phyloP scores from a whole-genome alignment of 2,797 vertebrate species.

The Tenualosa ilisha region DNA sequence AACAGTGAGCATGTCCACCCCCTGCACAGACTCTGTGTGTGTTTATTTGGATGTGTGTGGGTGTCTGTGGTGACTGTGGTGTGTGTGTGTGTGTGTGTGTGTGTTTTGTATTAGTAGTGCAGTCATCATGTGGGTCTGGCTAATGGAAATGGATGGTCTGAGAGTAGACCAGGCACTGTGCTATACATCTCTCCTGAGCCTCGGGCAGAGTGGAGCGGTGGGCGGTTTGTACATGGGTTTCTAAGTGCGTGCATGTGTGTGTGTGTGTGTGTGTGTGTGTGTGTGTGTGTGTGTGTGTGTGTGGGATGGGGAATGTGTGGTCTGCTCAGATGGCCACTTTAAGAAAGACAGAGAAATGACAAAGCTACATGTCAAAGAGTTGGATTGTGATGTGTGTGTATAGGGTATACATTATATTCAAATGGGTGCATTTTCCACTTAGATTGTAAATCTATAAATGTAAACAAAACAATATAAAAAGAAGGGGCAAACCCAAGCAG shows the following conservation, averaged over 20 bases:
- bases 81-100: conserved; percentile 28
- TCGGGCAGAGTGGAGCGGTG: background rate
- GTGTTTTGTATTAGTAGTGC: background rate
- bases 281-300: background rate
- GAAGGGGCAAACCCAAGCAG: too few relatives aligned
- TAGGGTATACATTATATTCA: too few relatives aligned
- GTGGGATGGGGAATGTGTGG: background rate
- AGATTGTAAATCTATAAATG: too few relatives aligned
- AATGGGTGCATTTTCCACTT: too few relatives aligned
- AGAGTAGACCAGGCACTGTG: background rate
- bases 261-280: background rate
- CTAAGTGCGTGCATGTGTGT: background rate
- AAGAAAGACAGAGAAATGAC: background rate
- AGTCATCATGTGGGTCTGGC: background rate
- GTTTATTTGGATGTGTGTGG: background rate
- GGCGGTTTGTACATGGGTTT: background rate
- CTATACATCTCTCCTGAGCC: conserved; percentile 10
- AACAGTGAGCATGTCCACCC: conserved; percentile 10
- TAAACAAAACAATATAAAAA: too few relatives aligned
- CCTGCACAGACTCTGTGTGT: background rate
- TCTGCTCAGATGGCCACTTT: background rate
- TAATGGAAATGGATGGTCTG: conserved; percentile 7
- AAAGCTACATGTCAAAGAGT: background rate
- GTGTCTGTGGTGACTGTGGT: background rate
- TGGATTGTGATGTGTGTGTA: background rate